A percentile compares a stretch with the other conserved stretches of the same genome.
Conservation (phyloP, 2,888 invertebrate genomes). For the Zaprionus obscuricornis region DNA sequence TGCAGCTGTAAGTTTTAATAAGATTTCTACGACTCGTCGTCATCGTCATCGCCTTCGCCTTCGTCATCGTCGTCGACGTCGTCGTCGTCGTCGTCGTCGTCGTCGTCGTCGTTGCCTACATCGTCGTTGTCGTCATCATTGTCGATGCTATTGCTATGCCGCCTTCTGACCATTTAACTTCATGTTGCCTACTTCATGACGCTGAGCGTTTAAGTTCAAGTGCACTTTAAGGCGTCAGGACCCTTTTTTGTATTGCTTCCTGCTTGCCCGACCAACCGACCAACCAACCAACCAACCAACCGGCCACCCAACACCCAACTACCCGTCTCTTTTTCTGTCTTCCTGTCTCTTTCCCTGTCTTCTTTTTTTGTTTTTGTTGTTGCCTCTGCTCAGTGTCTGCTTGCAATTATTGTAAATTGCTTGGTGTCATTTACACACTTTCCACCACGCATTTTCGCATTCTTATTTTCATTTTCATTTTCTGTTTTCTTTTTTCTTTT, state of each 20-base stretch:
- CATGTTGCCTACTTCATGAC: conserved; percentile 32
- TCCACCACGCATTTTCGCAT: conserved; percentile 70
- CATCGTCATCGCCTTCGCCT: conserved; percentile 13
- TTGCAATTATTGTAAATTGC: conserved; percentile 75
- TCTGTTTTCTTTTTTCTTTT: too few species aligned
- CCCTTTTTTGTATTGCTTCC: conserved; percentile 14
- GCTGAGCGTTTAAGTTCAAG: conserved; percentile 54
- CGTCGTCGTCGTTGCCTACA: conserved; percentile 1
- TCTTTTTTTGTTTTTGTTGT: conserved; percentile 19
- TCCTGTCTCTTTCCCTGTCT: not conserved
- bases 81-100: conserved; percentile 30
- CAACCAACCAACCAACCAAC: too few species aligned
- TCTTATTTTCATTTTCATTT: too few species aligned
- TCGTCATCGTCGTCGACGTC: conserved; percentile 8
- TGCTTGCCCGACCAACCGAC: too few species aligned
- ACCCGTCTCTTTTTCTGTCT: not conserved
- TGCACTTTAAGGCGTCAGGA: conserved; percentile 61
- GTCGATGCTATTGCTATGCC: conserved; percentile 9
- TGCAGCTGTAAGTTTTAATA: conserved; percentile 78
- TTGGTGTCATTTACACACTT: conserved; percentile 72
- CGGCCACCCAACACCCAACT: too few species aligned
- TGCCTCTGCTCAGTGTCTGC: conserved; percentile 24
- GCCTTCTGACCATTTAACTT: conserved; percentile 43
- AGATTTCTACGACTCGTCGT: conserved; percentile 66
- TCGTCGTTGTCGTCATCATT: not conserved